Percentiles rank a stretch among this genome's conserved stretches.
Evolutionary conservation across 2,113 vertebrate species (phyloP).

Genomic region (Cryptotis parvus): DNA sequence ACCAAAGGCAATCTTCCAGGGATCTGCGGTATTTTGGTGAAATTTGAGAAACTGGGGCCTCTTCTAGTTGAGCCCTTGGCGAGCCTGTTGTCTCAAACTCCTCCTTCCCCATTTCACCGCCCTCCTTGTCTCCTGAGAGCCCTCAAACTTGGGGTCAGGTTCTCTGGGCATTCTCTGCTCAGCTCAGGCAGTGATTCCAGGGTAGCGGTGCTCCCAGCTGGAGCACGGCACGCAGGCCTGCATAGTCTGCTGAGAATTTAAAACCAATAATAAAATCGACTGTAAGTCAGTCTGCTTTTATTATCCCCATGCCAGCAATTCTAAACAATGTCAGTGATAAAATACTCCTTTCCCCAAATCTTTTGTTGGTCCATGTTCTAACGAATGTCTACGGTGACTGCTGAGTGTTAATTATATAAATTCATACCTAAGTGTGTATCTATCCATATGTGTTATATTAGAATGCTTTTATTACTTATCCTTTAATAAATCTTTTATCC

Average conservation of each 20-base stretch:
- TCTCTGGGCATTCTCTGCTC: neutral
- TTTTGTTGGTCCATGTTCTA: slow-evolving; percentile 52
- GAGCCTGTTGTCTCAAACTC: neutral
- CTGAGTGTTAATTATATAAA: slow-evolving; percentile 59
- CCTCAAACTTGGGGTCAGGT: neutral
- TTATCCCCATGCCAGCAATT: slow-evolving; percentile 61
- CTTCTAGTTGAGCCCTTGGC: neutral
- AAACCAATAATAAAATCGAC: slow-evolving; percentile 72
- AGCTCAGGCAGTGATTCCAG: fast-evolving
- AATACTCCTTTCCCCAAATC: slow-evolving; percentile 47
- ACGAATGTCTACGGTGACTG: slow-evolving; percentile 32
- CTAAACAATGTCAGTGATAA: slow-evolving; percentile 69
- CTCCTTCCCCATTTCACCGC: neutral
- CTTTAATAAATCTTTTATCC: slow-evolving; percentile 52
- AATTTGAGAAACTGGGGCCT: neutral
- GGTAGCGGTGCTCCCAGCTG: neutral
- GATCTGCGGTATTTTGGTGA: neutral
- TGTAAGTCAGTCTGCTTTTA: slow-evolving; percentile 68
- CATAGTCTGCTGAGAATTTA: slow-evolving; percentile 56
- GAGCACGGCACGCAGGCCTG: fast-evolving
- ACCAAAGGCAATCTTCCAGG: neutral
- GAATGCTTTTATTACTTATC: slow-evolving; percentile 57
- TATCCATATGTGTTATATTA: slow-evolving; percentile 3
- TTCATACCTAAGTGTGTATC: neutral
- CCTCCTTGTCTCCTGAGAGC: neutral